Percentiles rank a stretch among this genome's conserved stretches.
phyloP scores from a whole-genome alignment of 2,113 vertebrate species.

The Tetraodon nigroviridis region DNA sequence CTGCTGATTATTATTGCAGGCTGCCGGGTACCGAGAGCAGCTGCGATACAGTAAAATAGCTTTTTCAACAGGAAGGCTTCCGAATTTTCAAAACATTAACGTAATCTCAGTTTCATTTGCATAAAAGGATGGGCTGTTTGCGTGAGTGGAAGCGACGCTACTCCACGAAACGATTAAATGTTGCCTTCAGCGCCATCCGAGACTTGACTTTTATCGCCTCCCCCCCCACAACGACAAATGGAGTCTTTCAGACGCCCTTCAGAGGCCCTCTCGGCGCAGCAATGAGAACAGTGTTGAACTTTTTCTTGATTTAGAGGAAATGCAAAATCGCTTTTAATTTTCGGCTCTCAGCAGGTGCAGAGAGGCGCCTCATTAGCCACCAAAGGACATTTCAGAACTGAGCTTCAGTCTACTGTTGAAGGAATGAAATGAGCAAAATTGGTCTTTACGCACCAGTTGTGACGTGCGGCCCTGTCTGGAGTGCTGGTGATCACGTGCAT shows the following conservation, averaged over 20 bases:
- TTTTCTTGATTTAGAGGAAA: slow-evolving; percentile 24
- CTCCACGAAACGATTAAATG: slow-evolving; percentile 39
- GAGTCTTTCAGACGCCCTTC: slow-evolving; percentile 60
- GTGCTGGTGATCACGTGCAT: too few relatives aligned
- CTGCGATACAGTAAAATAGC: slow-evolving; percentile 48
- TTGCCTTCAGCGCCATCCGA: slow-evolving; percentile 23
- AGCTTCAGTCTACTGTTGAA: too few relatives aligned
- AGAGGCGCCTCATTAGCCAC: too few relatives aligned
- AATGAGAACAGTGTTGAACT: neutral
- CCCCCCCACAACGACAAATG: slow-evolving; percentile 16
- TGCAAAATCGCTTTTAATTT: neutral
- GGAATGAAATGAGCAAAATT: too few relatives aligned
- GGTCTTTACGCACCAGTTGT: too few relatives aligned
- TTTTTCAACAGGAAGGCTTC: slow-evolving; percentile 38
- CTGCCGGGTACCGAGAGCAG: slow-evolving; percentile 29
- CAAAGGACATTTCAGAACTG: too few relatives aligned
- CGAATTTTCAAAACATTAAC: slow-evolving; percentile 48
- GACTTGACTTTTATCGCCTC: slow-evolving; percentile 24
- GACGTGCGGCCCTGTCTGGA: too few relatives aligned
- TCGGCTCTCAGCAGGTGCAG: neutral
- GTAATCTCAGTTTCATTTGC: slow-evolving; percentile 59
- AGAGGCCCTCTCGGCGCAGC: slow-evolving; percentile 13
- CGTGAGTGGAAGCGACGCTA: slow-evolving; percentile 26
- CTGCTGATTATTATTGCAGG: slow-evolving; percentile 44
- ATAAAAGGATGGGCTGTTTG: slow-evolving; percentile 37